Conservation (phyloP, 2,888 invertebrate genomes). For the Linyphia triangularis region DNA sequence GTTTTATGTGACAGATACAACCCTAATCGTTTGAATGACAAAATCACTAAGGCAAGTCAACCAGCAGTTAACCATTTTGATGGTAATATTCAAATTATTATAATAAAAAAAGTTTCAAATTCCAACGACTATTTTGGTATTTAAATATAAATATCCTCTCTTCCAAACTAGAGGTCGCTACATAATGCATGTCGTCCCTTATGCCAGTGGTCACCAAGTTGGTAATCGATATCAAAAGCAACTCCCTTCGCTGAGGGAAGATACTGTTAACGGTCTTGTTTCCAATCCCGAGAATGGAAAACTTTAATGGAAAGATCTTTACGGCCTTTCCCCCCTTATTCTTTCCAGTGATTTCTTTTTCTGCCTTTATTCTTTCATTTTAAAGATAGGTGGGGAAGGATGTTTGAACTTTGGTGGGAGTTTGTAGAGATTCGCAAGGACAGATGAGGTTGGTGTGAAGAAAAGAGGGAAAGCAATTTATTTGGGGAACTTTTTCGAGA, state of each 20-base stretch:
- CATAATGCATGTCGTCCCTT: conserved; percentile 5
- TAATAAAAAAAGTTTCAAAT: no score
- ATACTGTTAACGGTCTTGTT: conserved; percentile 71
- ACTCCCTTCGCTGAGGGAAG: conserved; percentile 44
- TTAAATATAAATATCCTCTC: neutral
- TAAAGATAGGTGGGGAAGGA: conserved; percentile 49
- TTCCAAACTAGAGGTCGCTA: neutral
- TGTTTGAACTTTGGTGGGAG: conserved; percentile 64
- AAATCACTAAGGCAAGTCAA: no score
- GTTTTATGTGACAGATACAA: no score
- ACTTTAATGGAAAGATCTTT: conserved; percentile 72
- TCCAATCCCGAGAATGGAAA: conserved; percentile 68
- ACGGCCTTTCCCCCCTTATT: conserved; percentile 23
- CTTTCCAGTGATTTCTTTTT: conserved; percentile 54
- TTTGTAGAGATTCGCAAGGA: conserved; percentile 47
- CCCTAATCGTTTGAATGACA: no score
- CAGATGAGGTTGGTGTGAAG: neutral
- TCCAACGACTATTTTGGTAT: no score
- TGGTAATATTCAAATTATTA: no score
- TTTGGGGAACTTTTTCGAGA: conserved; percentile 25
- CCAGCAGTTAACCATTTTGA: no score
- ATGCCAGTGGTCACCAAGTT: conserved; percentile 54
- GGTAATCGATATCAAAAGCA: conserved; percentile 44
- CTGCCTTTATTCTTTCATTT: conserved; percentile 7
- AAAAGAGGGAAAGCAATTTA: conserved; percentile 38